A percentile compares a stretch with the other conserved stretches of the same genome.
Conservation (phyloP, 2,888 invertebrate genomes). For the Ametastegia equiseti region DNA sequence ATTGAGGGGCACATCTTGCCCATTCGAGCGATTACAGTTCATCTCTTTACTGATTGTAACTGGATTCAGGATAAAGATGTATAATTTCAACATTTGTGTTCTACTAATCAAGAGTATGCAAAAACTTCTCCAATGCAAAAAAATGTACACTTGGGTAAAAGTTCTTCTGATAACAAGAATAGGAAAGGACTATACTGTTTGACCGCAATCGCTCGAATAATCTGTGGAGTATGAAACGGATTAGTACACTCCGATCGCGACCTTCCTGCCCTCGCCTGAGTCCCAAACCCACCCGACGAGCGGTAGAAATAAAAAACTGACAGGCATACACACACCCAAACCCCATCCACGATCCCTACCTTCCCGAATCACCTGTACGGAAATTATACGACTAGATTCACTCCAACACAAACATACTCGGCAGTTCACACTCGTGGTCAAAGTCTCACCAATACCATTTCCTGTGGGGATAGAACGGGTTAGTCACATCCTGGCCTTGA, state of each 20-base stretch:
- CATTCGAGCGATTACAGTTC: too few species aligned
- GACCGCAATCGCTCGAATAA: not conserved
- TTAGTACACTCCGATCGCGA: not conserved
- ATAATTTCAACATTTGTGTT: too few species aligned
- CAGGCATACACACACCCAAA: not conserved
- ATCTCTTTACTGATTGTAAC: not conserved
- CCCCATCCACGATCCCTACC: not conserved
- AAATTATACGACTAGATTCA: not conserved
- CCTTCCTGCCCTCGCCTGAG: not conserved
- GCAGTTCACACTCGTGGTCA: not conserved
- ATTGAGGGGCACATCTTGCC: too few species aligned
- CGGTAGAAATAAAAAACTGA: not conserved
- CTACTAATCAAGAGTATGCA: too few species aligned
- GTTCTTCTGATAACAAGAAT: too few species aligned
- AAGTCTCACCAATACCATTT: not conserved
- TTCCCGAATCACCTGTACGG: not conserved
- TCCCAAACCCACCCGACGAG: not conserved
- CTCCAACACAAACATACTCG: not conserved
- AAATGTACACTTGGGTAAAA: too few species aligned
- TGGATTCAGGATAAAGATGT: not conserved
- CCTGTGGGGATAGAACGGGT: not conserved
- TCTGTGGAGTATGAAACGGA: not conserved
- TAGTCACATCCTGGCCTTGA: not conserved
- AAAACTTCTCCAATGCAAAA: too few species aligned
- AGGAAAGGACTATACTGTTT: not conserved